Conservation (phyloP, 2,888 invertebrate genomes). For the Cryptophagus acutangulus region DNA sequence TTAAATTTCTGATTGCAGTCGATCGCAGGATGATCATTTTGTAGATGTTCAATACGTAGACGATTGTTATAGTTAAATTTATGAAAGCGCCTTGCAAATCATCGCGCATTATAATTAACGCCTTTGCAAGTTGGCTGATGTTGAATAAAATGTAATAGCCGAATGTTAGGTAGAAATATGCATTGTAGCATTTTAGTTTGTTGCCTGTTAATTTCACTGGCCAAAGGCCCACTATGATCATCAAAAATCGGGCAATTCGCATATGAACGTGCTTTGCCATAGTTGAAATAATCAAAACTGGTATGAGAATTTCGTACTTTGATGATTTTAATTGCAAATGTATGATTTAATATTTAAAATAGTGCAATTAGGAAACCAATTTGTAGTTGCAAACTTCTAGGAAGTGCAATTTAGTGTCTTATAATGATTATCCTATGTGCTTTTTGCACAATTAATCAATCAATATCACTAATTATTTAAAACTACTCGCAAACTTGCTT, state of each 20-base stretch:
- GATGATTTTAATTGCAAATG: no score
- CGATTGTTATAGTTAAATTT: slow-evolving; percentile 10
- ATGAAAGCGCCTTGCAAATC: slow-evolving; percentile 9
- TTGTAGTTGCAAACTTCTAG: no score
- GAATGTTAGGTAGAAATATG: slow-evolving; percentile 11
- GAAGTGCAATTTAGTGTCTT: no score
- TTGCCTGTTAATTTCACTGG: slow-evolving; percentile 7
- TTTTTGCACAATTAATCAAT: no score
- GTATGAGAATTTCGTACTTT: no score
- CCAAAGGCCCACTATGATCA: slow-evolving; percentile 11
- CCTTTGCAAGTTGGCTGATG: slow-evolving; percentile 8
- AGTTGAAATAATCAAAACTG: no score
- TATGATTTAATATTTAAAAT: no score
- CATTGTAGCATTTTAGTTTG: slow-evolving; percentile 10
- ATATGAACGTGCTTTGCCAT: no score
- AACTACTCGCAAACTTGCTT: no score
- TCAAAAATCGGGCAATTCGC: slow-evolving; percentile 12
- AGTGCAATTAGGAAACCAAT: no score
- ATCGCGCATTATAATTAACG: slow-evolving; percentile 2
- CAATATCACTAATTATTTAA: no score
- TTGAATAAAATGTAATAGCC: slow-evolving; percentile 10
- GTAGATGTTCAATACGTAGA: slow-evolving; percentile 14
- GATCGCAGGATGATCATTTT: slow-evolving; percentile 13
- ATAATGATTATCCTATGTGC: no score
- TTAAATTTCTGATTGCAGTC: slow-evolving; percentile 3